Conservation (phyloP, 2,113 vertebrate genomes). For the Oncorhynchus kisutch region DNA sequence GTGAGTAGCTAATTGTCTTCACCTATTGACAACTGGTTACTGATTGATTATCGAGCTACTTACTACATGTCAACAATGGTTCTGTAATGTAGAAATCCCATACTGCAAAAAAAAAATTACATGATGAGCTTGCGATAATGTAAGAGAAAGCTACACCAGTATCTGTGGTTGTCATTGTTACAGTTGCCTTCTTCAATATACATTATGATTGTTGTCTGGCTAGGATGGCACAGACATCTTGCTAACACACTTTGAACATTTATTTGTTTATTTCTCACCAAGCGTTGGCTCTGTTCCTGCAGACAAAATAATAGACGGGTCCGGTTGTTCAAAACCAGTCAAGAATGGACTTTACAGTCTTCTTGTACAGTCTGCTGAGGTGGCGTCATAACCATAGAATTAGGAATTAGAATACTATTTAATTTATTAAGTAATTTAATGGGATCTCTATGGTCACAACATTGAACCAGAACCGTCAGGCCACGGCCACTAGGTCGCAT, state of each 20-base stretch:
- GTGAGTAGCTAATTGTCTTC: too few relatives aligned
- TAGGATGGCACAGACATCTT: background rate
- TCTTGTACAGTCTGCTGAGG: background rate
- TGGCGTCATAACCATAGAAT: background rate
- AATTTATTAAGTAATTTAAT: too few relatives aligned
- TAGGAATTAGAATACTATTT: too few relatives aligned
- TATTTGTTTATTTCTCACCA: background rate
- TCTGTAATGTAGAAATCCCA: background rate
- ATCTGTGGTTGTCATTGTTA: background rate
- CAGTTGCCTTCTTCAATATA: background rate
- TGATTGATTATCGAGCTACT: background rate
- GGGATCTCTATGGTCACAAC: background rate
- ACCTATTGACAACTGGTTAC: too few relatives aligned
- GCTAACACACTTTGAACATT: background rate
- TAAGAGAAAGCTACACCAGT: background rate
- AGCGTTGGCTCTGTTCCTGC: background rate
- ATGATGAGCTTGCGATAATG: background rate
- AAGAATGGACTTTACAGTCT: background rate
- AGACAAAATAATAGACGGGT: background rate
- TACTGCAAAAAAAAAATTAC: too few relatives aligned
- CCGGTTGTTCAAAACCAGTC: background rate
- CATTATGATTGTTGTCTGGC: background rate
- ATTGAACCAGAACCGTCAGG: too few relatives aligned
- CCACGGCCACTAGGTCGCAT: conserved; percentile 24
- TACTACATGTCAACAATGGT: background rate